phyloP scores from a whole-genome alignment of 2,888 invertebrate genomes.

The Tiliacea aurago region DNA sequence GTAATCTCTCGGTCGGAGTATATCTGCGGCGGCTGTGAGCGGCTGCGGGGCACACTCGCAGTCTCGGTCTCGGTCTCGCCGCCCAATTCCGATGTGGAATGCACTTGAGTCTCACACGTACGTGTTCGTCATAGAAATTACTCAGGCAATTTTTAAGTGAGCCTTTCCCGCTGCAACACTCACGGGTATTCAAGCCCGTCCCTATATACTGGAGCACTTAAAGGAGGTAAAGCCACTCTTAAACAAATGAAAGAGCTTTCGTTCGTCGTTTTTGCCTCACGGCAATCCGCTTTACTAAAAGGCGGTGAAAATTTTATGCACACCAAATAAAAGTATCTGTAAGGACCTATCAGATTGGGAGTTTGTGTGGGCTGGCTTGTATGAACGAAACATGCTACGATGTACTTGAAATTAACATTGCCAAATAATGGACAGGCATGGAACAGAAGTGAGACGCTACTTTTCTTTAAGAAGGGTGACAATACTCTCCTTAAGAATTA shows the following conservation, averaged over 20 bases:
- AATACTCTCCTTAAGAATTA: too few species aligned
- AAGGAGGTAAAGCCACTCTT: conserved; percentile 86
- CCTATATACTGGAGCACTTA: conserved; percentile 86
- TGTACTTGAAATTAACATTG: conserved; percentile 26
- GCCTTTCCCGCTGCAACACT: conserved; percentile 87
- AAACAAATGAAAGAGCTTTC: conserved; percentile 89
- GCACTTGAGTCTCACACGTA: conserved; percentile 79
- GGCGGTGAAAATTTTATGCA: conserved; percentile 86
- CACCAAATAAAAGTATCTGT: conserved; percentile 75
- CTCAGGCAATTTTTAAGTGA: conserved; percentile 88
- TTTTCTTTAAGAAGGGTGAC: too few species aligned
- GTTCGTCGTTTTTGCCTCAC: conserved; percentile 80
- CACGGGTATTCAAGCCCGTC: conserved; percentile 84
- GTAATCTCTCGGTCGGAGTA: conserved; percentile 79
- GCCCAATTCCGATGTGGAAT: conserved; percentile 80
- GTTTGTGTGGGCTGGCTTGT: conserved; percentile 44
- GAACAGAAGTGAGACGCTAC: too few species aligned
- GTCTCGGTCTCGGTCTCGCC: conserved; percentile 63
- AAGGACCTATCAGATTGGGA: conserved; percentile 65
- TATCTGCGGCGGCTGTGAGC: conserved; percentile 68
- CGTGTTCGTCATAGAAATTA: conserved; percentile 89
- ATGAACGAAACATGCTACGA: conserved; percentile 7
- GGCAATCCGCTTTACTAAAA: conserved; percentile 86
- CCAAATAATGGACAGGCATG: neutral
- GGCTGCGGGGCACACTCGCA: conserved; percentile 33